phyloP scores from a whole-genome alignment of 2,888 invertebrate genomes.

The Drosophila testacea region DNA sequence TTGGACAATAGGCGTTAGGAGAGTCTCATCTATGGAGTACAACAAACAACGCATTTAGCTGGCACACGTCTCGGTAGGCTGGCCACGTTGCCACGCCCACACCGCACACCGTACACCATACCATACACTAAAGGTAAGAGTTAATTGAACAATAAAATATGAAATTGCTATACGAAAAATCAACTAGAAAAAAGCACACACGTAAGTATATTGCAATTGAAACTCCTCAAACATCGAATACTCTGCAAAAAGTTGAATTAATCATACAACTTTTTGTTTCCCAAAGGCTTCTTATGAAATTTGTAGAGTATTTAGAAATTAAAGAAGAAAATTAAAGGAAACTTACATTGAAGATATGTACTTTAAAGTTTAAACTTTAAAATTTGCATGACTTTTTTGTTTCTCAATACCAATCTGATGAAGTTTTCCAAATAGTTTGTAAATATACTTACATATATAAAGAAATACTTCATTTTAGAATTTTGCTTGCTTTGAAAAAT shows the following conservation, averaged over 20 bases:
- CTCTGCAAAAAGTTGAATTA: background rate
- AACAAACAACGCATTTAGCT: conserved; percentile 62
- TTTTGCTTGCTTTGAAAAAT: background rate
- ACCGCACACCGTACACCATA: conserved; percentile 13
- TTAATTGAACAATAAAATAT: conserved; percentile 74
- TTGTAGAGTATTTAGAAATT: too few species aligned
- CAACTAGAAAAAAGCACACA: background rate
- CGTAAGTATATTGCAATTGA: background rate
- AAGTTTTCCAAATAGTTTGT: background rate
- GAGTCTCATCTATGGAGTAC: conserved; percentile 19
- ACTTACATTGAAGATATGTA: too few species aligned
- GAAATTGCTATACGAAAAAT: conserved; percentile 47
- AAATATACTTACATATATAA: background rate
- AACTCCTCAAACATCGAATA: background rate
- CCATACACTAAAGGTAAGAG: conserved; percentile 43
- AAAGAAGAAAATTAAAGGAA: background rate
- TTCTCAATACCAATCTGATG: background rate
- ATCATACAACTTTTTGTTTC: background rate
- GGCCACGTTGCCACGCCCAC: conserved; percentile 46
- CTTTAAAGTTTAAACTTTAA: too few species aligned
- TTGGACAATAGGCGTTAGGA: conserved; percentile 40
- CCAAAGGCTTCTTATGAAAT: background rate
- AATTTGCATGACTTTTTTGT: background rate
- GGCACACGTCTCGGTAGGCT: conserved; percentile 37
- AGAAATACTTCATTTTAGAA: background rate